Percentiles rank a stretch among this genome's conserved stretches.
These are phyloP conservation scores for Zaprionus inermis DNA, from an alignment of 1,140 invertebrate genomes.

Conservation along the genomic window DNA sequence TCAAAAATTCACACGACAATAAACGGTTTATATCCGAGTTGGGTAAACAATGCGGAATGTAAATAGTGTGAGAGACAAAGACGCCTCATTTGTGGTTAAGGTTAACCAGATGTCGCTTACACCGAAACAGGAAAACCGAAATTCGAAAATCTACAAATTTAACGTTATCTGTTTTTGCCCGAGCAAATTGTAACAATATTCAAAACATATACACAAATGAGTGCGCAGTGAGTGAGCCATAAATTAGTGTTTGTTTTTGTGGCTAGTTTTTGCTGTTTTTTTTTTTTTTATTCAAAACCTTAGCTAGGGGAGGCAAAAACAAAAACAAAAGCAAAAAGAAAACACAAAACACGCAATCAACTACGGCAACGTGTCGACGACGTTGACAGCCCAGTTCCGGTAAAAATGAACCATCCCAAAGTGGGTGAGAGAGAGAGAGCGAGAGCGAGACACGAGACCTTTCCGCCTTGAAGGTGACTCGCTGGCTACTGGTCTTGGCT, in stretches of 20 bases:
- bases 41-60: constrained; percentile 34
- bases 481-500: constrained; percentile 47
- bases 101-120: constrained; percentile 68
- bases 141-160: constrained; percentile 6
- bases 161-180: constrained; percentile 23
- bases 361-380: constrained; percentile 4
- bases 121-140: constrained; percentile 58
- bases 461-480: constrained; percentile 39
- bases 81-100: constrained; percentile 48
- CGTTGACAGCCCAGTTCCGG: constrained; percentile 53
- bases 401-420: constrained; percentile 32
- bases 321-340: constrained; percentile 28
- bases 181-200: constrained; percentile 72
- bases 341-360: constrained; percentile 38
- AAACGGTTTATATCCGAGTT: constrained; percentile 30
- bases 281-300: constrained; percentile 7
- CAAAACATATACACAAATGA: constrained; percentile 33
- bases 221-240: constrained; percentile 44
- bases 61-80: constrained; percentile 42
- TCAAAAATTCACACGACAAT: constrained; percentile 48
- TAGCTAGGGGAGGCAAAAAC: constrained; percentile 26
- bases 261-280: constrained; percentile 22
- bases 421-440: not conserved
- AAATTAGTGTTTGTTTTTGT: constrained; percentile 47
- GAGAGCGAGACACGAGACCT: not conserved